These are phyloP conservation scores for Lottia gigantea DNA, from an alignment of 2,888 invertebrate species.

Conservation along the genomic window DNA sequence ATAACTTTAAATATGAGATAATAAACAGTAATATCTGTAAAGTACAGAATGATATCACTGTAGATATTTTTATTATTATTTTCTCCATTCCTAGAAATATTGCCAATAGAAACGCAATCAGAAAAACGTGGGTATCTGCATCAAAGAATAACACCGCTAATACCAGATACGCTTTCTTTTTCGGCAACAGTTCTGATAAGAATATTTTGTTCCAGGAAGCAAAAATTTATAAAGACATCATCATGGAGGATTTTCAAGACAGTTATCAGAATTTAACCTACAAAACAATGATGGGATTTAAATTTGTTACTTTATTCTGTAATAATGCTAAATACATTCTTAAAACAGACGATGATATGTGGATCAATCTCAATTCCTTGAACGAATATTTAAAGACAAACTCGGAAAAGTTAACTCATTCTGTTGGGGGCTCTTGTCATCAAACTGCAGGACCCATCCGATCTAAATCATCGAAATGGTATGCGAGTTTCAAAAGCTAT, in stretches of 20 bases:
- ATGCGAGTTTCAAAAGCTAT: neutral
- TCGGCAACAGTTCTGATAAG: no score
- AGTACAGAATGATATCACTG: conserved; percentile 8
- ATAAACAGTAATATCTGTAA: no score
- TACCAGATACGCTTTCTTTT: no score
- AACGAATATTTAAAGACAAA: neutral
- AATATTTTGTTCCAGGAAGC: no score
- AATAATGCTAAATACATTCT: no score
- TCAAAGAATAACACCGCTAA: conserved; percentile 27
- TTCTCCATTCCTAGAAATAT: conserved; percentile 24
- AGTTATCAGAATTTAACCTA: no score
- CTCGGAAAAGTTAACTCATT: neutral
- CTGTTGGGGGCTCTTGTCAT: conserved; percentile 13
- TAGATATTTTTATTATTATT: conserved; percentile 32
- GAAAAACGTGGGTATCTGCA: conserved; percentile 34
- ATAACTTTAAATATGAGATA: no score
- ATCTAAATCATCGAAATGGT: conserved; percentile 15
- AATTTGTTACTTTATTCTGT: no score
- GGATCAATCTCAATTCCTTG: conserved; percentile 22
- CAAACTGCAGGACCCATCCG: neutral
- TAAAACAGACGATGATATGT: conserved; percentile 40
- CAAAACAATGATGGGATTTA: no score
- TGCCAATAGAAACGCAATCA: conserved; percentile 27
- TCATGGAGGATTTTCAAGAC: no score
- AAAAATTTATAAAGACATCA: no score